Percentiles rank a stretch among this genome's conserved stretches.
phyloP scores from a whole-genome alignment of 2,797 vertebrate genomes.

The Lagocephalus sceleratus region DNA sequence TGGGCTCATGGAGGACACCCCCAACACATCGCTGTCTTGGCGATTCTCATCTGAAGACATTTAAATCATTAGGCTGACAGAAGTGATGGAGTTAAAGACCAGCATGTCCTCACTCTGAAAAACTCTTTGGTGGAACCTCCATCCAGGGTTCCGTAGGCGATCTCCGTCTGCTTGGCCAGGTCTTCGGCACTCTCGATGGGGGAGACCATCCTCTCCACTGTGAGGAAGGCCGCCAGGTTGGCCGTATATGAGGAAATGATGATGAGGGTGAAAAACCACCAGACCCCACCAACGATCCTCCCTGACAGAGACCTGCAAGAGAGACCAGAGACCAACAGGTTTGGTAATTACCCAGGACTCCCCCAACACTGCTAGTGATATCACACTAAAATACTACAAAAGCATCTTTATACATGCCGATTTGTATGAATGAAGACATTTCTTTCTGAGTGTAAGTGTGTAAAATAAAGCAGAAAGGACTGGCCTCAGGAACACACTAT shows the following conservation, averaged over 20 bases:
- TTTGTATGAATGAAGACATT: background rate
- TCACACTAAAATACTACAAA: no score
- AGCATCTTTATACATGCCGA: no score
- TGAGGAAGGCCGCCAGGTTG: constrained; percentile 97
- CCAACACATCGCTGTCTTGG: background rate
- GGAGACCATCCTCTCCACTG: constrained; percentile 97
- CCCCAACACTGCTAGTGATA: background rate
- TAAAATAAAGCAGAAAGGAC: background rate
- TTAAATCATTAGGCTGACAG: background rate
- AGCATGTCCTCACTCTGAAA: constrained; percentile 82
- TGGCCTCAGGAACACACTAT: constrained; percentile 7
- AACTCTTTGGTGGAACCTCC: constrained; percentile 97
- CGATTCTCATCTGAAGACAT: background rate
- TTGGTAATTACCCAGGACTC: background rate
- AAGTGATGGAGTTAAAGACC: background rate
- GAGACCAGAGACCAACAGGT: background rate
- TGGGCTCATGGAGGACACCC: no score
- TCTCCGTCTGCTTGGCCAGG: constrained; percentile 96
- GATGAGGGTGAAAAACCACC: constrained; percentile 99
- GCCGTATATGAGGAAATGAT: constrained; percentile 99
- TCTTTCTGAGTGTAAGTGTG: constrained; percentile 5
- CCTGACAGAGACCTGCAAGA: constrained; percentile 75
- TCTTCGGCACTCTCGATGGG: constrained; percentile 96
- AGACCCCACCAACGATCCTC: constrained; percentile 94
- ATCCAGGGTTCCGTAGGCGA: constrained; percentile 93